Percentiles rank a stretch among this genome's conserved stretches.
These are phyloP conservation scores for Drosophila malerkotliana DNA, from an alignment of 1,140 invertebrate species.

Conservation along the genomic window DNA sequence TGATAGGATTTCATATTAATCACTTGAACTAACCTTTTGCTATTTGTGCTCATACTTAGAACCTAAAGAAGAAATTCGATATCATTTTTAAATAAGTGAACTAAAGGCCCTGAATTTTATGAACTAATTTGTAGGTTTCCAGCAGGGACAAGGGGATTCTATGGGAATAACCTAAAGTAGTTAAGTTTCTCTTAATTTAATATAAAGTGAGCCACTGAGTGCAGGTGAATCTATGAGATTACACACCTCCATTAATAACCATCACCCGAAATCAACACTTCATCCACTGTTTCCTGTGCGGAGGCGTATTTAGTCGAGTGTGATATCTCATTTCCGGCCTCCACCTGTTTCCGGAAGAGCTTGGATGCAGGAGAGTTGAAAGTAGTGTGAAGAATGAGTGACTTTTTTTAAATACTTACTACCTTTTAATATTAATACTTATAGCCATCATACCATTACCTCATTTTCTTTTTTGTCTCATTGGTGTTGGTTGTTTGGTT, in stretches of 20 bases:
- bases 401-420: background rate
- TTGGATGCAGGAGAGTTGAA: background rate
- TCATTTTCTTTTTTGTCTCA: background rate
- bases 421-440: background rate
- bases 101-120: too few species aligned
- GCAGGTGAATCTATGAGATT: background rate
- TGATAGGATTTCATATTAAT: too few species aligned
- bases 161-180: too few species aligned
- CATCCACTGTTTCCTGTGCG: slow-evolving; percentile 42
- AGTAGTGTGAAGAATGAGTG: background rate
- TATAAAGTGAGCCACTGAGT: background rate
- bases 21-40: too few species aligned
- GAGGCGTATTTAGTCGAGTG: slow-evolving; percentile 67
- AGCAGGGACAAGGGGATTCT: too few species aligned
- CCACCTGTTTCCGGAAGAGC: slow-evolving; percentile 8
- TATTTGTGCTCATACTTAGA: too few species aligned
- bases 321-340: slow-evolving; percentile 72
- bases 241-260: slow-evolving; percentile 6
- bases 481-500: background rate
- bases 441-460: background rate
- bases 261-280: background rate
- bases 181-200: too few species aligned
- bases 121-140: too few species aligned
- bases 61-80: too few species aligned
- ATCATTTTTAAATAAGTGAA: too few species aligned